A percentile compares a stretch with the other conserved stretches of the same genome.
phyloP scores from a whole-genome alignment of 2,113 vertebrate species.

The Sigmodon hispidus region DNA sequence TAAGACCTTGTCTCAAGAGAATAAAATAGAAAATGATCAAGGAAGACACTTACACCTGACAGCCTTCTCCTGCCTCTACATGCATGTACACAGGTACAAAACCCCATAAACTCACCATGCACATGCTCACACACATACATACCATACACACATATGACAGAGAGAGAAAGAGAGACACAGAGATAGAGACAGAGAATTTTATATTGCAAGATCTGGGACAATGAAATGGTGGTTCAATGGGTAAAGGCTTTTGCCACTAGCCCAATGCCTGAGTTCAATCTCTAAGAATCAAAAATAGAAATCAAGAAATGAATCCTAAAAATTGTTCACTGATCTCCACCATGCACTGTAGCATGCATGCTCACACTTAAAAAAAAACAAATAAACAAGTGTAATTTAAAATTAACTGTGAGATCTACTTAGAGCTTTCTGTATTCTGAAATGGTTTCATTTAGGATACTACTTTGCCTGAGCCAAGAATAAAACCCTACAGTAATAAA shows the following conservation, averaged over 20 bases:
- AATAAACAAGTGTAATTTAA: neutral
- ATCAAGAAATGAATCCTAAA: neutral
- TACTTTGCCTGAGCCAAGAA: neutral
- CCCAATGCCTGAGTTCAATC: neutral
- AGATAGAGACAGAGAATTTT: neutral
- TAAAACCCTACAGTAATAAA: neutral
- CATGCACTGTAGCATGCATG: no score
- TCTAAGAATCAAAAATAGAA: neutral
- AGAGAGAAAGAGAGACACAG: no score
- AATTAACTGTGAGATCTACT: neutral
- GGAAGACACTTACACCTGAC: neutral
- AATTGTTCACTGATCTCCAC: no score
- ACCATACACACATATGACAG: neutral
- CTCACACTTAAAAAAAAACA: neutral
- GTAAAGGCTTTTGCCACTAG: neutral
- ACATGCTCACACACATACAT: neutral
- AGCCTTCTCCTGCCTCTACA: neutral
- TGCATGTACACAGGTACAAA: neutral
- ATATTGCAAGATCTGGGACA: neutral
- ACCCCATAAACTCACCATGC: neutral
- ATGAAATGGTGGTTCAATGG: neutral
- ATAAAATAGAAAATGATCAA: neutral
- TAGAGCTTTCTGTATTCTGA: neutral
- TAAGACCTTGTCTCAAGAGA: neutral
- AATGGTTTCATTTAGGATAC: constrained; percentile 3